Percentiles rank a stretch among this genome's conserved stretches.
These are phyloP conservation scores for Sciurus carolinensis DNA, from an alignment of 2,797 vertebrate species.

Conservation along the genomic window DNA sequence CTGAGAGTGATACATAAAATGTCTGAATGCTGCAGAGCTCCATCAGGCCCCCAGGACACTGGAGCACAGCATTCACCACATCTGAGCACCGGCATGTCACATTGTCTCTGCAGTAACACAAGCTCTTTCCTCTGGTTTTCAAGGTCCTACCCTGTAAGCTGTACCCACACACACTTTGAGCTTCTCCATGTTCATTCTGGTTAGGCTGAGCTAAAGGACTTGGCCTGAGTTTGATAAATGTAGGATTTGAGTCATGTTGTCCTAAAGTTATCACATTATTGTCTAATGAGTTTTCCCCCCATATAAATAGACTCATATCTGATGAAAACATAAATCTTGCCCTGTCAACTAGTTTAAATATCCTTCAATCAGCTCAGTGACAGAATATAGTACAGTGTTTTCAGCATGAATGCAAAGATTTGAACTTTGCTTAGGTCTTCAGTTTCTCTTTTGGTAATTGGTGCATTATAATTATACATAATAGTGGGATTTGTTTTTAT, in stretches of 20 bases:
- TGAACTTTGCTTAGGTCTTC: neutral
- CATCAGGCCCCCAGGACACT: neutral
- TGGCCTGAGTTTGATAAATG: neutral
- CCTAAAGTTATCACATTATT: neutral
- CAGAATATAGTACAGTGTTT: neutral
- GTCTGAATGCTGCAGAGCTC: constrained; percentile 60
- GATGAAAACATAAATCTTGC: neutral
- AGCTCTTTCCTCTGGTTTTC: neutral
- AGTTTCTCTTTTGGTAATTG: neutral
- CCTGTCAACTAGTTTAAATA: neutral
- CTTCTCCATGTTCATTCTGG: neutral
- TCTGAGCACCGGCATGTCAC: neutral
- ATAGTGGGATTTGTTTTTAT: no score
- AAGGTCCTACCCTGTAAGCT: neutral
- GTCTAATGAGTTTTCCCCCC: neutral
- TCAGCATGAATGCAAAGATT: neutral
- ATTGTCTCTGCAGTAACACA: neutral
- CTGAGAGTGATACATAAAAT: constrained; percentile 80
- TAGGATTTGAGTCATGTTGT: neutral
- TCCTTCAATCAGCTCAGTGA: neutral
- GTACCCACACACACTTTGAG: neutral
- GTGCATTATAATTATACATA: no score
- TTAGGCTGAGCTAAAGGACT: neutral
- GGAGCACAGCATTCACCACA: neutral
- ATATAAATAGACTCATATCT: neutral